These are phyloP conservation scores for Pungitius pungitius DNA, from an alignment of 2,113 vertebrate species.

Conservation along the genomic window DNA sequence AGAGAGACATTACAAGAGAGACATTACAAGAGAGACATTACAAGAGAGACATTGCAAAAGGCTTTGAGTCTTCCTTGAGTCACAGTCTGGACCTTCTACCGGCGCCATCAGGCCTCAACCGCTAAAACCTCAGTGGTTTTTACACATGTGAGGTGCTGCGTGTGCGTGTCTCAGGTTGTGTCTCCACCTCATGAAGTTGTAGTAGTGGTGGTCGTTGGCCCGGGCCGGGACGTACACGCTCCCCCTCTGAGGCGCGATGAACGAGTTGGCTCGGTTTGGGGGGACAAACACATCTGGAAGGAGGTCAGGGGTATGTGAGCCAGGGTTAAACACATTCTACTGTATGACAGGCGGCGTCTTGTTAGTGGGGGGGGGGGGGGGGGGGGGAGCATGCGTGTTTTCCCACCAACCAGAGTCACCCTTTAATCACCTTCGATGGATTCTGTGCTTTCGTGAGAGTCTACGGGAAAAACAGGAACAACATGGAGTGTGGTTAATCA, in stretches of 20 bases:
- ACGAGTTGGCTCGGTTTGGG: conserved; percentile 73
- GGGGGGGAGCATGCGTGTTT: conserved; percentile 66
- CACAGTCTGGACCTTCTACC: too few relatives aligned
- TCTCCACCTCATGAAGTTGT: conserved; percentile 63
- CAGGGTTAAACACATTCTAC: neutral
- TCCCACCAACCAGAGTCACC: conserved; percentile 47
- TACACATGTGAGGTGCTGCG: conserved; percentile 13
- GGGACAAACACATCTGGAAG: conserved; percentile 75
- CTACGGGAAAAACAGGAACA: conserved; percentile 75
- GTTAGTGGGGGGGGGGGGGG: too few relatives aligned
- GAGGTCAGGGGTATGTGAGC: neutral
- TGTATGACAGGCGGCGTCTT: neutral
- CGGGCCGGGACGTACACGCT: conserved; percentile 32
- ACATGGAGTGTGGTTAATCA: conserved; percentile 59
- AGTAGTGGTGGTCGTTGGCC: conserved; percentile 34
- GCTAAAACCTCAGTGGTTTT: too few relatives aligned
- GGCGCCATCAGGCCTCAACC: too few relatives aligned
- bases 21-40: too few relatives aligned
- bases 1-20: too few relatives aligned
- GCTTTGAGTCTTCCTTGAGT: too few relatives aligned
- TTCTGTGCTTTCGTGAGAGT: conserved; percentile 82
- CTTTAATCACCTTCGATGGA: conserved; percentile 79
- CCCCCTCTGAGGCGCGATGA: conserved; percentile 58
- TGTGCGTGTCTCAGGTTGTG: conserved; percentile 4
- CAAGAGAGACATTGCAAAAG: too few relatives aligned